Evolutionary conservation across 2,888 invertebrate genomes (phyloP).

Genomic region (Exocentrus adspersus): DNA sequence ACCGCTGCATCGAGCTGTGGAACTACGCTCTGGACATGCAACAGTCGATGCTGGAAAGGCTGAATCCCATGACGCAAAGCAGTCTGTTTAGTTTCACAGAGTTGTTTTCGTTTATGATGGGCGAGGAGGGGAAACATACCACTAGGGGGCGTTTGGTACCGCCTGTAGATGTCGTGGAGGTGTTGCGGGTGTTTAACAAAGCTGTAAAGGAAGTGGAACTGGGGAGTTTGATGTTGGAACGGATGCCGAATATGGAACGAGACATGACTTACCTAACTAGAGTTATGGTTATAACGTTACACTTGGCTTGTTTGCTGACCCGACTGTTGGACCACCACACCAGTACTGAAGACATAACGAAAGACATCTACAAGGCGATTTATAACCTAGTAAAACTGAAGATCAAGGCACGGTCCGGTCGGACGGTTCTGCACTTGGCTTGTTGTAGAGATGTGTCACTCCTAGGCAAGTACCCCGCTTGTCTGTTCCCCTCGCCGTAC

Average conservation of each 20-base stretch:
- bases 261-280: conserved; percentile 84
- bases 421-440: conserved; percentile 83
- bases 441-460: conserved; percentile 82
- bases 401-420: conserved; percentile 70
- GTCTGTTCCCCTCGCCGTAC: conserved; percentile 75
- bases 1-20: conserved; percentile 93
- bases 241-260: conserved; percentile 72
- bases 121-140: conserved; percentile 78
- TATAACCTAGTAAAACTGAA: conserved; percentile 81
- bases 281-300: conserved; percentile 86
- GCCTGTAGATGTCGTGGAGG: conserved; percentile 82
- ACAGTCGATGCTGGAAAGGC: conserved; percentile 89
- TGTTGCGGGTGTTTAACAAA: conserved; percentile 84
- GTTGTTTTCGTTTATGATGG: conserved; percentile 93
- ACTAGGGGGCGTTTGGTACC: conserved; percentile 68
- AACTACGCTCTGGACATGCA: conserved; percentile 97
- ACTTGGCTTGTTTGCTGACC: conserved; percentile 82
- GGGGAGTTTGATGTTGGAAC: conserved; percentile 71
- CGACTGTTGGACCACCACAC: conserved; percentile 67
- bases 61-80: conserved; percentile 95
- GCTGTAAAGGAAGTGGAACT: conserved; percentile 80
- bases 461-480: conserved; percentile 74
- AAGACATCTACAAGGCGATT: conserved; percentile 76
- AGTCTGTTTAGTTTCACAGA: conserved; percentile 95
- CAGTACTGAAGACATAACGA: conserved; percentile 57